Evolutionary conservation across 2,888 invertebrate species (phyloP).

Genomic region (Sarcophaga subvicina): DNA sequence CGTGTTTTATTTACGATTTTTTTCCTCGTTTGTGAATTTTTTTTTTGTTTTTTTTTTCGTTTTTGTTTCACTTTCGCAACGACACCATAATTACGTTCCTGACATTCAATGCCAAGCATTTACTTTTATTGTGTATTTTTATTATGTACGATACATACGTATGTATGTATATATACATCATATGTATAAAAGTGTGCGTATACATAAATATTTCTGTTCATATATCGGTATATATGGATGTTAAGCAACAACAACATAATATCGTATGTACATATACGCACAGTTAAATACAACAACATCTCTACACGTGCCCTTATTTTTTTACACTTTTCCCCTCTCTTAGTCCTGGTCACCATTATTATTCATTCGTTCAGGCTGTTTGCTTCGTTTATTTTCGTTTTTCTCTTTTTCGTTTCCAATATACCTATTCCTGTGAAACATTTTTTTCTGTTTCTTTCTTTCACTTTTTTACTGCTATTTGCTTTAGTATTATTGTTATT

Average conservation of each 20-base stretch:
- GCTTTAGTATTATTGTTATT: slow-evolving; percentile 35
- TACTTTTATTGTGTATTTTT: slow-evolving; percentile 55
- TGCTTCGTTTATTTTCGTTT: slow-evolving; percentile 3
- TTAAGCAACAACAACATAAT: not conserved
- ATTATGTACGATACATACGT: slow-evolving; percentile 8
- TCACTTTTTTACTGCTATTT: slow-evolving; percentile 63
- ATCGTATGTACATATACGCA: slow-evolving; percentile 59
- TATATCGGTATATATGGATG: slow-evolving; percentile 8
- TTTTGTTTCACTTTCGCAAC: slow-evolving; percentile 56
- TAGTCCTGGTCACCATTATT: not conserved
- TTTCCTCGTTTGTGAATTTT: slow-evolving; percentile 26
- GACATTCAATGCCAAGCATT: slow-evolving; percentile 71
- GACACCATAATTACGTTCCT: slow-evolving; percentile 71
- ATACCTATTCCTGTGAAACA: slow-evolving; percentile 46
- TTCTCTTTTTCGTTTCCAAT: slow-evolving; percentile 55
- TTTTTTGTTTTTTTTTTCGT: slow-evolving; percentile 40
- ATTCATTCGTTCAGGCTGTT: slow-evolving; percentile 18
- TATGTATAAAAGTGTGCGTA: slow-evolving; percentile 2
- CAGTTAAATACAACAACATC: slow-evolving; percentile 61
- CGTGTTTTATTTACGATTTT: not conserved
- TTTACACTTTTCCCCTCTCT: slow-evolving; percentile 6
- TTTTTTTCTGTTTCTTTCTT: slow-evolving; percentile 57
- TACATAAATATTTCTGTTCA: slow-evolving; percentile 29
- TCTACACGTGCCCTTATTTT: slow-evolving; percentile 79
- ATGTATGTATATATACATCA: no score